phyloP scores from a whole-genome alignment of 2,113 vertebrate species.

The Dendrocopos noguchii region DNA sequence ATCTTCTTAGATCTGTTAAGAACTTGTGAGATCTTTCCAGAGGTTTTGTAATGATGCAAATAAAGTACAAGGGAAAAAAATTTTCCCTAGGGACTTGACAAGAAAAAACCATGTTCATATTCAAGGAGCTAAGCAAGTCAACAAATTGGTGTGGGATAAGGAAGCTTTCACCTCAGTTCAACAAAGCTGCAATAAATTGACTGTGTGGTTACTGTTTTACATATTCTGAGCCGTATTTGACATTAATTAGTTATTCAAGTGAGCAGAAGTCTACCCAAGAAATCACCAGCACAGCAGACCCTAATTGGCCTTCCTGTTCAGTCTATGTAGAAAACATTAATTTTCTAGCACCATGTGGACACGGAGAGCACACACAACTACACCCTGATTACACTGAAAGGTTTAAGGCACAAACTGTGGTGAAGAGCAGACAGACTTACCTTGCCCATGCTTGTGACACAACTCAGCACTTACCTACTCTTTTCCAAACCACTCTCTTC shows the following conservation, averaged over 20 bases:
- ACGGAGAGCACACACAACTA: background rate
- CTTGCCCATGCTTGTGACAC: background rate
- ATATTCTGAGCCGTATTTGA: background rate
- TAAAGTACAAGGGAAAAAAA: background rate
- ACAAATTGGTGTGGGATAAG: background rate
- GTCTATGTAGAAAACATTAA: background rate
- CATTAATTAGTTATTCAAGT: constrained; percentile 8
- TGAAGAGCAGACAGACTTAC: background rate
- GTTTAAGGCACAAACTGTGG: background rate
- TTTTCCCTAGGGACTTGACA: background rate
- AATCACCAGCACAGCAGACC: background rate
- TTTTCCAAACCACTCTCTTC: background rate
- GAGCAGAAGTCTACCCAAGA: background rate
- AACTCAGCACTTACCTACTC: background rate
- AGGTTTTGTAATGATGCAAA: background rate
- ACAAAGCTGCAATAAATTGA: constrained; percentile 4
- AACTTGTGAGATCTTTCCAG: background rate
- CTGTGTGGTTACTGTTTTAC: background rate
- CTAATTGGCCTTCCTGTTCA: background rate
- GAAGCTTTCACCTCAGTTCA: background rate
- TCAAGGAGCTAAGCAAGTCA: background rate
- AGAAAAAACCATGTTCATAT: background rate
- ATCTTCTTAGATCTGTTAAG: background rate
- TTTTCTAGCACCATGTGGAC: background rate
- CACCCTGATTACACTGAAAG: background rate